These are phyloP conservation scores for Clivina fossor DNA, from an alignment of 2,888 invertebrate genomes.

Conservation along the genomic window DNA sequence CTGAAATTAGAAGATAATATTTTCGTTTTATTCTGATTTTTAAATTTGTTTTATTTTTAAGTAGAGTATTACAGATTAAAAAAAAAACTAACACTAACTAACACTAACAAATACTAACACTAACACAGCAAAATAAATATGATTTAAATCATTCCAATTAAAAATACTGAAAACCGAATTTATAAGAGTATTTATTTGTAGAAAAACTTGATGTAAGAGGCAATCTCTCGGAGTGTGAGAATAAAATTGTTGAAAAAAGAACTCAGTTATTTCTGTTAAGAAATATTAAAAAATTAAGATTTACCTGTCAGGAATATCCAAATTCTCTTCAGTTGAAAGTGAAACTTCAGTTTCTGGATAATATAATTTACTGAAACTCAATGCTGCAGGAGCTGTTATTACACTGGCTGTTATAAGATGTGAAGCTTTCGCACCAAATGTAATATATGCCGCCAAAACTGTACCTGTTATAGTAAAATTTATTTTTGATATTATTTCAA, in stretches of 20 bases:
- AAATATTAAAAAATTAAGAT: conserved; percentile 44
- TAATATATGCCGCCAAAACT: conserved; percentile 89
- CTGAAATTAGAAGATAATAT: conserved; percentile 53
- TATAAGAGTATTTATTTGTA: too few species aligned
- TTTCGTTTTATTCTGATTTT: neutral
- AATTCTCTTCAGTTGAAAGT: conserved; percentile 72
- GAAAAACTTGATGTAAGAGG: too few species aligned
- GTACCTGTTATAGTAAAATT: conserved; percentile 59
- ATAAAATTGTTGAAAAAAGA: too few species aligned
- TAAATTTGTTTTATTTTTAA: too few species aligned
- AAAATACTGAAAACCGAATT: too few species aligned
- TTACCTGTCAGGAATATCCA: conserved; percentile 71
- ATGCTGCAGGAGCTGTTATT: conserved; percentile 94
- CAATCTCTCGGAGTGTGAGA: too few species aligned
- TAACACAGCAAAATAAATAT: too few species aligned
- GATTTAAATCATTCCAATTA: too few species aligned
- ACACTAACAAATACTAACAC: too few species aligned
- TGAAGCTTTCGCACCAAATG: conserved; percentile 83
- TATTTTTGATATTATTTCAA: neutral
- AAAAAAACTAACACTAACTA: too few species aligned
- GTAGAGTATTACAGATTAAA: too few species aligned
- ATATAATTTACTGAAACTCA: conserved; percentile 86
- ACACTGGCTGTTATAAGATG: conserved; percentile 91
- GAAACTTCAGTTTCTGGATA: conserved; percentile 89
- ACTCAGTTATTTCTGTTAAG: too few species aligned